phyloP scores from a whole-genome alignment of 2,888 invertebrate genomes.

The Polyommatus icarus region DNA sequence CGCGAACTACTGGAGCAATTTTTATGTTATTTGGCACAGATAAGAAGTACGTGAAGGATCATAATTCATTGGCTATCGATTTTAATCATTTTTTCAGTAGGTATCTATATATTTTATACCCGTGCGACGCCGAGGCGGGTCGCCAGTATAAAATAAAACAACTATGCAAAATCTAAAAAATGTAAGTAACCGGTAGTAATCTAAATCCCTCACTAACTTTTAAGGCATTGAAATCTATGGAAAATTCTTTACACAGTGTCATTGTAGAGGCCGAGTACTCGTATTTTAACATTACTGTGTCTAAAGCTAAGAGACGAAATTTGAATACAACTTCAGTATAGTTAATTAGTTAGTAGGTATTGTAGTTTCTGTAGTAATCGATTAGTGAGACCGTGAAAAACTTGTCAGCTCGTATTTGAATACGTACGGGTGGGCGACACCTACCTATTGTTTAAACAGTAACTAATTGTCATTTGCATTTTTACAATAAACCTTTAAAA shows the following conservation, averaged over 20 bases:
- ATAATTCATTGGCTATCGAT: too few species aligned
- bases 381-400: conserved; percentile 75
- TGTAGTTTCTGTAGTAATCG: conserved; percentile 66
- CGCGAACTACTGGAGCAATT: too few species aligned
- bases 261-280: conserved; percentile 48
- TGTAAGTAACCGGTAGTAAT: not conserved
- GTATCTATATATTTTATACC: too few species aligned
- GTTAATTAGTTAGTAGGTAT: not conserved
- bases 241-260: conserved; percentile 35
- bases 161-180: not conserved
- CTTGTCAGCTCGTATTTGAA: conserved; percentile 61
- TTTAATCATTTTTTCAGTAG: too few species aligned
- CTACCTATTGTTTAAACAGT: conserved; percentile 59
- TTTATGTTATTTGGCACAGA: too few species aligned
- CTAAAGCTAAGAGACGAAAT: conserved; percentile 43
- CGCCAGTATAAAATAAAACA: not conserved
- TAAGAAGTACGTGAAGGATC: too few species aligned
- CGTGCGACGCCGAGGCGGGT: too few species aligned
- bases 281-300: conserved; percentile 57
- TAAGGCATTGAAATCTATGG: not conserved
- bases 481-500: conserved; percentile 69
- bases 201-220: not conserved
- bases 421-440: conserved; percentile 58
- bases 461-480: conserved; percentile 66
- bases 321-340: conserved; percentile 60